phyloP scores from a whole-genome alignment of 37 sponge, comb jelly and placozoan species.

The Chondrosia reniformis region DNA sequence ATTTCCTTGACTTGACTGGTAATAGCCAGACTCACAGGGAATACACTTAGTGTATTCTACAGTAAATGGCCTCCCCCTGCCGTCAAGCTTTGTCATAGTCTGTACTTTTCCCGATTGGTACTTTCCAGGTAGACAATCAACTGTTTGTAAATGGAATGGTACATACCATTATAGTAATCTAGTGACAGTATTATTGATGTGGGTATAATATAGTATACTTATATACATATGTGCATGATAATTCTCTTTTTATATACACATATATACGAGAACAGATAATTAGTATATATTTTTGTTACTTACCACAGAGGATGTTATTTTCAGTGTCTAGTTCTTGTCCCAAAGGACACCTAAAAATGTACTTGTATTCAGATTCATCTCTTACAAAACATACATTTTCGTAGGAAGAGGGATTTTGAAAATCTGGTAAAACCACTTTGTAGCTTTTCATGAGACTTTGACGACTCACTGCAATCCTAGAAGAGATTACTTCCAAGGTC shows the following conservation, averaged over 20 bases:
- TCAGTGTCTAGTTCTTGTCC: slow-evolving; percentile 9
- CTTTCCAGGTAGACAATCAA: not conserved
- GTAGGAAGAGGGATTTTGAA: not conserved
- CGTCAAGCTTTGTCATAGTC: not conserved
- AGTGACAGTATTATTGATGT: no score
- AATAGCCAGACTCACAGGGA: slow-evolving; percentile 1
- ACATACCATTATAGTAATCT: no score
- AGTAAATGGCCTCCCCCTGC: not conserved
- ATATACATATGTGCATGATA: not conserved
- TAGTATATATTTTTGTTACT: not conserved
- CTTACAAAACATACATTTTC: not conserved
- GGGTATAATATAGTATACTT: not conserved
- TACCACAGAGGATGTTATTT: slow-evolving; percentile 1
- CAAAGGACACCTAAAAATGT: not conserved
- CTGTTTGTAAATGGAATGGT: not conserved
- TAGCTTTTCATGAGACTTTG: not conserved
- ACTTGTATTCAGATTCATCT: not conserved
- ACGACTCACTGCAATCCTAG: not conserved
- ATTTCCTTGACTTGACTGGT: not conserved
- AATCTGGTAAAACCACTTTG: not conserved
- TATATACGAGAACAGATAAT: not conserved
- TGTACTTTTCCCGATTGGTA: not conserved
- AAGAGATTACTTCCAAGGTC: not conserved
- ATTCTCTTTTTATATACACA: not conserved
- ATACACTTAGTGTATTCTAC: not conserved